These are phyloP conservation scores for Patella pellucida DNA, from an alignment of 2,888 invertebrate genomes.

Conservation along the genomic window DNA sequence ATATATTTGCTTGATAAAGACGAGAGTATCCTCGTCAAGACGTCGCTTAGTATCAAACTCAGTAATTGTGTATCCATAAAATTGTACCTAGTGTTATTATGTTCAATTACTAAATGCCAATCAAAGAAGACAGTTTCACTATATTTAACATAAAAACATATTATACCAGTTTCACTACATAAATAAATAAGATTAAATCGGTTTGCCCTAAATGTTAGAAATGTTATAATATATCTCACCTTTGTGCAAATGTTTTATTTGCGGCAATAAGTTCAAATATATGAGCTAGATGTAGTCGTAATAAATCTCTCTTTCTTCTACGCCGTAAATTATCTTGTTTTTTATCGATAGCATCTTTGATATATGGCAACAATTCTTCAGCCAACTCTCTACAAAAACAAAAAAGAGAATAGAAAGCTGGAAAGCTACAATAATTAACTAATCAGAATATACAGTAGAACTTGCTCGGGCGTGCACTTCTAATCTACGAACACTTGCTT, in stretches of 20 bases:
- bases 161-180: neutral
- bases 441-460: neutral
- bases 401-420: neutral
- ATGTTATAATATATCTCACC: slow-evolving; percentile 45
- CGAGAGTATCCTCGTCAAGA: too few species aligned
- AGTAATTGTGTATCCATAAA: too few species aligned
- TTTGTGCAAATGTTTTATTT: slow-evolving; percentile 68
- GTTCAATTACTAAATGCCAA: too few species aligned
- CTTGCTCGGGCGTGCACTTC: too few species aligned
- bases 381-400: slow-evolving; percentile 84
- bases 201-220: neutral
- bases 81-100: too few species aligned
- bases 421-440: too few species aligned
- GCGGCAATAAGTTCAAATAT: slow-evolving; percentile 92
- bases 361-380: slow-evolving; percentile 91
- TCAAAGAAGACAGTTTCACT: too few species aligned
- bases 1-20: too few species aligned
- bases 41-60: too few species aligned
- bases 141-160: slow-evolving; percentile 17
- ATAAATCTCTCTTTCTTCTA: slow-evolving; percentile 88
- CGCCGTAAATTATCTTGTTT: slow-evolving; percentile 97
- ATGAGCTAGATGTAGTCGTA: slow-evolving; percentile 90
- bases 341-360: slow-evolving; percentile 95
- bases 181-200: too few species aligned
- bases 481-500: too few species aligned